phyloP scores from a whole-genome alignment of 2,113 vertebrate genomes.

The Hemibagrus wyckioides region DNA sequence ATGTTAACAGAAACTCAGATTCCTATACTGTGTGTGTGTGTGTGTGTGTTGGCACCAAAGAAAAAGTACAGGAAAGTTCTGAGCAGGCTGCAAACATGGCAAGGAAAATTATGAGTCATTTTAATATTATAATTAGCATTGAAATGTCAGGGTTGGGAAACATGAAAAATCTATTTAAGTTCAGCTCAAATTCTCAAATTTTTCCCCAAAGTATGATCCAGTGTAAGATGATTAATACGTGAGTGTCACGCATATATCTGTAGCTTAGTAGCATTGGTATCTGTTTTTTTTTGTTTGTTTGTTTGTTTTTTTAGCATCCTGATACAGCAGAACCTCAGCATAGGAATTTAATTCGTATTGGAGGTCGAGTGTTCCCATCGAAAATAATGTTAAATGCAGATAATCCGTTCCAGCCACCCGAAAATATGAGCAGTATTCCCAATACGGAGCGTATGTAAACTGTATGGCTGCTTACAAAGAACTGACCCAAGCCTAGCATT shows the following conservation, averaged over 20 bases:
- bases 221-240: not conserved
- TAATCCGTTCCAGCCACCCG: no score
- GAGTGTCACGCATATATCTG: not conserved
- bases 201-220: not conserved
- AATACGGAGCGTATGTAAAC: no score
- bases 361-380: no score
- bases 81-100: constrained; percentile 16
- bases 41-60: constrained; percentile 4
- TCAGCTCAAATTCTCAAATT: not conserved
- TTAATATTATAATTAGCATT: not conserved
- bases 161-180: not conserved
- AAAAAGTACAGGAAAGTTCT: constrained; percentile 24
- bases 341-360: no score
- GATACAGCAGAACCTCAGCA: no score
- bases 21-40: not conserved
- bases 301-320: no score
- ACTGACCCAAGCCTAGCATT: no score
- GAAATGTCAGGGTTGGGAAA: not conserved
- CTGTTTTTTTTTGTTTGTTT: not conserved
- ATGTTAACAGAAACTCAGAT: constrained; percentile 33
- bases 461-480: no score
- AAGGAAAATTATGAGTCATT: constrained; percentile 25
- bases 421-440: no score
- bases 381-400: no score
- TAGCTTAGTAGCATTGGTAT: not conserved